A percentile compares a stretch with the other conserved stretches of the same genome.
Evolutionary conservation across 2,888 invertebrate genomes (phyloP).

Genomic region (Chrysina gloriosa): DNA sequence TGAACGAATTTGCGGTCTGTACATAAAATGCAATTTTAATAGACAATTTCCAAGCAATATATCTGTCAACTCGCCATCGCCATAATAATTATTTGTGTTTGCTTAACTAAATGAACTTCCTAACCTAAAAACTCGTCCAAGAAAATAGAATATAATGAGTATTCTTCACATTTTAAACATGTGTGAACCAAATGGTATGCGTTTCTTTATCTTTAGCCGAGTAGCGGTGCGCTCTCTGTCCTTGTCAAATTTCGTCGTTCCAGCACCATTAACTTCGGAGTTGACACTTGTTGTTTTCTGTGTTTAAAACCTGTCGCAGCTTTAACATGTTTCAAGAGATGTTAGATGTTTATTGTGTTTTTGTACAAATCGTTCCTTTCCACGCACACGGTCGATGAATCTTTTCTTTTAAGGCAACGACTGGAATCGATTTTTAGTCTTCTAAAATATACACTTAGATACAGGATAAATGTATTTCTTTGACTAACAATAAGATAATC

Average conservation of each 20-base stretch:
- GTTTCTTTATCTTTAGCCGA: constrained; percentile 45
- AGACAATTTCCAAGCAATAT: constrained; percentile 38
- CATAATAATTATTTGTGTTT: constrained; percentile 56
- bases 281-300: constrained; percentile 61
- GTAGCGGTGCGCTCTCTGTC: constrained; percentile 45
- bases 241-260: constrained; percentile 54
- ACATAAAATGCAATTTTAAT: constrained; percentile 28
- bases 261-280: constrained; percentile 59
- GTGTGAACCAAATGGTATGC: constrained; percentile 56
- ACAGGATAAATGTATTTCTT: no score
- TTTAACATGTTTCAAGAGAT: constrained; percentile 42
- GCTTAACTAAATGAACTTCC: constrained; percentile 57
- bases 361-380: constrained; percentile 39
- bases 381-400: constrained; percentile 37
- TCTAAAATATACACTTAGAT: constrained; percentile 21
- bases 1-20: constrained; percentile 13
- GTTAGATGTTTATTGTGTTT: constrained; percentile 42
- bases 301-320: constrained; percentile 53
- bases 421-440: constrained; percentile 20
- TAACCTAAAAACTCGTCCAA: constrained; percentile 52
- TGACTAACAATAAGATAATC: no score
- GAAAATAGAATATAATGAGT: constrained; percentile 55
- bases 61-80: constrained; percentile 49
- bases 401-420: constrained; percentile 25
- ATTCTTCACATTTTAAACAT: constrained; percentile 54